These are phyloP conservation scores for Clarias laeviceps DNA, from an alignment of 2,797 vertebrate species.

Conservation along the genomic window DNA sequence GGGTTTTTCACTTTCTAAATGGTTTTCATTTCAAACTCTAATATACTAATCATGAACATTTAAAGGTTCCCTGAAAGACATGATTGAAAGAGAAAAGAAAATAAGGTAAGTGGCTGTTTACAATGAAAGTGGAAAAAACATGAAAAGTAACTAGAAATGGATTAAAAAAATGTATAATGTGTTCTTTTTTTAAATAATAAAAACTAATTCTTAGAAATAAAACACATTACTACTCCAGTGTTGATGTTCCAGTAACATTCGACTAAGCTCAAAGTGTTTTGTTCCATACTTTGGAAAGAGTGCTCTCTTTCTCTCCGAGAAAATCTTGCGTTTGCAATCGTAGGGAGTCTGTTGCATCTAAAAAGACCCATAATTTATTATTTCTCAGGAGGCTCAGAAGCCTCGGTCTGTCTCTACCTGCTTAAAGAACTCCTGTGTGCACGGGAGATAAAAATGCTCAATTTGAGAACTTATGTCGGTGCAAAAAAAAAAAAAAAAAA, in stretches of 20 bases:
- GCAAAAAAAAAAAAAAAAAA: conserved; percentile 47
- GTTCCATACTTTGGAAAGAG: background rate
- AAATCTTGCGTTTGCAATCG: background rate
- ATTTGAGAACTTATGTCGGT: too few species aligned
- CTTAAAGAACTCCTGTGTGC: conserved; percentile 52
- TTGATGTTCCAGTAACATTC: background rate
- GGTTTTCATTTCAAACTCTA: background rate
- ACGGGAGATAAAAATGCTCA: too few species aligned
- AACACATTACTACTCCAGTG: background rate
- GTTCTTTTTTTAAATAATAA: background rate
- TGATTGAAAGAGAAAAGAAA: background rate
- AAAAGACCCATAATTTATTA: background rate
- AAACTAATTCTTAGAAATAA: background rate
- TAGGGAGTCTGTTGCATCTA: background rate
- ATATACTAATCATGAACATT: background rate
- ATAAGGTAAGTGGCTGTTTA: background rate
- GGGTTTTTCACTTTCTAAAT: background rate
- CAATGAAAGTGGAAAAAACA: background rate
- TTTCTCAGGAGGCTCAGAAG: background rate
- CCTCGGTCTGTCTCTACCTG: conserved; percentile 33
- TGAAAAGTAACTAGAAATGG: background rate
- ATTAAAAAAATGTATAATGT: background rate
- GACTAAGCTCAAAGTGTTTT: background rate
- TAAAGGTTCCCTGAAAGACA: background rate
- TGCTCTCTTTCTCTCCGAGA: background rate